Evolutionary conservation across 2,888 invertebrate species (phyloP), one percentile per base, ranked within the genome.

Genomic region (Agonopterix alstromeriana): DNA sequence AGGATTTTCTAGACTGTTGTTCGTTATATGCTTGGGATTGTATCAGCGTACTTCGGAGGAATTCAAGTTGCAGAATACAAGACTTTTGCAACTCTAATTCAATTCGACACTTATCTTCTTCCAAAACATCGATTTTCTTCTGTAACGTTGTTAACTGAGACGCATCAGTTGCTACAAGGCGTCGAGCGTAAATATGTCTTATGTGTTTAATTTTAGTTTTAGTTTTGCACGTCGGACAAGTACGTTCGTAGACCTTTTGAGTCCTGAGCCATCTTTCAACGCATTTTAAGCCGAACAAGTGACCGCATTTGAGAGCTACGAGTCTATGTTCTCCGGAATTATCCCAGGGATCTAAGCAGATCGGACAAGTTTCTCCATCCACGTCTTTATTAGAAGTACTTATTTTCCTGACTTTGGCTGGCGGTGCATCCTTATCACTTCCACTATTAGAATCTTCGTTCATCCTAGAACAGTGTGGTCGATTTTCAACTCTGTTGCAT

Each of bases 161-260:
- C 0, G 94, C 96, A 70, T 98, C 98, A 0, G 94, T 82, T 0
- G 94, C 94, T 45, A 93, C 91, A 2, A 96, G 65, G 48, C 92
- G 92, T 56, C 93, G 93, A 0, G 96, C 95, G 79, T 95, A 98
- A 2, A 98, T 90, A 56, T 90, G 90, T 38, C 97, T 85, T 48
- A 97, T 89, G 63, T 97, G 96, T 61, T 86, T 91, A 5, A 89
- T 66, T 0, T 81, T 65, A 0, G 95, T 94, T 68, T 91, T 93
- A 38, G 91, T 89, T 72, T 98, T 98, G 72, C 98, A 98, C 11
- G 96, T 95, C 0, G 98, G 98, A 72, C 98, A 98, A 0, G 91
- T 89, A 47, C 92, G 90, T n/a, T 90, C 90, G 17, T 86, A 90
- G 0, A 83, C 75, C 0, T 73, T 56, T 51, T 84, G 91, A 52